Conservation (phyloP, 2,888 invertebrate species). For the Cerastis leucographa region DNA sequence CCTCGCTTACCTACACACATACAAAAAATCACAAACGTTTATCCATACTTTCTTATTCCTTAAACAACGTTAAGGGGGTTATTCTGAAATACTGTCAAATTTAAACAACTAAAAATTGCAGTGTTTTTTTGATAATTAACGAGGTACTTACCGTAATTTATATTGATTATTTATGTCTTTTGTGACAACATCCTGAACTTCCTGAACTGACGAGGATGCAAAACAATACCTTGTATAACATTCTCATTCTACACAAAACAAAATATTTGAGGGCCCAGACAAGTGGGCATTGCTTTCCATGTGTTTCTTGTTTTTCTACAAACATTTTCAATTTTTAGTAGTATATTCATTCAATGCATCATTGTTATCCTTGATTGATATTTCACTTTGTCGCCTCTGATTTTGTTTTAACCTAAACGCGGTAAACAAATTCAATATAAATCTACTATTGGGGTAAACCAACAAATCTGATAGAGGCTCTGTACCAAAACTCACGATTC, state of each 20-base stretch:
- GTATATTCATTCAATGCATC: neutral
- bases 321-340: neutral
- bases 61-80: too few species aligned
- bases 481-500: conserved; percentile 8
- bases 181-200: too few species aligned
- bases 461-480: conserved; percentile 17
- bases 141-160: too few species aligned
- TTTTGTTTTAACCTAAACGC: neutral
- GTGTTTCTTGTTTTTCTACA: neutral
- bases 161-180: too few species aligned
- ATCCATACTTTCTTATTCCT: too few species aligned
- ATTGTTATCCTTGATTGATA: neutral
- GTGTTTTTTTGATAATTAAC: too few species aligned
- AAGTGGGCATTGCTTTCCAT: neutral
- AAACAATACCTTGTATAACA: too few species aligned
- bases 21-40: too few species aligned
- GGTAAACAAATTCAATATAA: neutral
- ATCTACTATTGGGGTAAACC: neutral
- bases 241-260: neutral
- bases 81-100: too few species aligned
- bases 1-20: too few species aligned
- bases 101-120: too few species aligned
- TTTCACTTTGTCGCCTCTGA: neutral
- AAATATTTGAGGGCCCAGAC: neutral
- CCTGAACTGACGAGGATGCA: too few species aligned